A percentile compares a stretch with the other conserved stretches of the same genome.
phyloP scores from a whole-genome alignment of 2,113 vertebrate genomes.

The Brachypteracias leptosomus region DNA sequence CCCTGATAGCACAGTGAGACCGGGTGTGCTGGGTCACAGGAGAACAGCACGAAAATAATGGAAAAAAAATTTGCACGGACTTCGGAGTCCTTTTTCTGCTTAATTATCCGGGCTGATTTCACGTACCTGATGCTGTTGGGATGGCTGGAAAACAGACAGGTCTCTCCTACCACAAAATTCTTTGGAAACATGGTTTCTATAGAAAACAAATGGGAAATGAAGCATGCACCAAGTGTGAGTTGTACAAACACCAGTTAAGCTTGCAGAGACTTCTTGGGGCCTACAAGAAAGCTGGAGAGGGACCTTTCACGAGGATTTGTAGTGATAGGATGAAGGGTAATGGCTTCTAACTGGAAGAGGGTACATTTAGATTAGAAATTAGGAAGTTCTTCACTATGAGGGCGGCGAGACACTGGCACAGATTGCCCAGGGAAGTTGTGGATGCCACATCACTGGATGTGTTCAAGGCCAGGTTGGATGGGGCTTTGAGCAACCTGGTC shows the following conservation, averaged over 20 bases:
- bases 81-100: not conserved
- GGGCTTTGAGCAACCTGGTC: no score
- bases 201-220: not conserved
- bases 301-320: no score
- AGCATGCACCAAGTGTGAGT: no score
- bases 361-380: no score
- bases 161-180: not conserved
- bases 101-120: not conserved
- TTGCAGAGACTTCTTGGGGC: not conserved
- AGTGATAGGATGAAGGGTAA: no score
- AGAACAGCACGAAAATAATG: not conserved
- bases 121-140: not conserved
- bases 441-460: no score
- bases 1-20: fast-evolving
- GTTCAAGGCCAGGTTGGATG: no score
- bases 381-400: no score
- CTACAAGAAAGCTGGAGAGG: no score
- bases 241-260: fast-evolving
- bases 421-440: no score
- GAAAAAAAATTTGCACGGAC: not conserved
- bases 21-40: fast-evolving
- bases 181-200: not conserved
- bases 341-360: no score
- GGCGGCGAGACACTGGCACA: no score
- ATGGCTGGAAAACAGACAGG: not conserved